phyloP scores from a whole-genome alignment of 1,140 invertebrate genomes.

The Saccostrea cuccullata region DNA sequence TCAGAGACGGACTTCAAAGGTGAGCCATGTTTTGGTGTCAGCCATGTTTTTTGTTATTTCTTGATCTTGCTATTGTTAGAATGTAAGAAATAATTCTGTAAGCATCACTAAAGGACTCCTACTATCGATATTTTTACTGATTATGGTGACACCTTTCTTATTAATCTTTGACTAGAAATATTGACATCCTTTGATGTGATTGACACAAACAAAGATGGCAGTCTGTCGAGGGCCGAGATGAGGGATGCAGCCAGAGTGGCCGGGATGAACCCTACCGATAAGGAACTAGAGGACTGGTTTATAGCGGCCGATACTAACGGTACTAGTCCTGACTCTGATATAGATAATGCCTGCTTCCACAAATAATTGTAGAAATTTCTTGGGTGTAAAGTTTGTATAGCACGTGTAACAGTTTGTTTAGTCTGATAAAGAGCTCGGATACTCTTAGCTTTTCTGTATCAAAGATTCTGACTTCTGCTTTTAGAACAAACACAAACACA shows the following conservation, averaged over 20 bases:
- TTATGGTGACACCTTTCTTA: neutral
- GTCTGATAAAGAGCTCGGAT: too few relatives aligned
- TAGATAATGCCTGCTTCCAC: too few relatives aligned
- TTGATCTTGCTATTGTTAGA: neutral
- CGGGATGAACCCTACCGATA: slow-evolving; percentile 24
- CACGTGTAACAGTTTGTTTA: too few relatives aligned
- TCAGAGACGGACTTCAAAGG: neutral
- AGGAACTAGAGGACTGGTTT: slow-evolving; percentile 1
- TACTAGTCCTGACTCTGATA: neutral
- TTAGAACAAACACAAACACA: too few relatives aligned
- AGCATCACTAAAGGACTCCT: too few relatives aligned
- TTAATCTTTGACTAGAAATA: slow-evolving; percentile 3
- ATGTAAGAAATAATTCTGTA: neutral
- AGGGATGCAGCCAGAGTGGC: neutral
- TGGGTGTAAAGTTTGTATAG: too few relatives aligned
- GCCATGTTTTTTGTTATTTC: neutral
- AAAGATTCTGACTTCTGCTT: too few relatives aligned
- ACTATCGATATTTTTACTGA: too few relatives aligned
- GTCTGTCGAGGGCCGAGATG: slow-evolving; percentile 2
- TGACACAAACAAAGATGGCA: slow-evolving; percentile 18
- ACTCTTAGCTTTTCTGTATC: too few relatives aligned
- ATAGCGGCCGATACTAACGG: neutral
- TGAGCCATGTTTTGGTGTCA: neutral
- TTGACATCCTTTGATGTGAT: neutral
- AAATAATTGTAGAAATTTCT: too few relatives aligned